A percentile compares a stretch with the other conserved stretches of the same genome.
Evolutionary conservation across 2,888 invertebrate species (phyloP).

Genomic region (Hedychridium roseum): DNA sequence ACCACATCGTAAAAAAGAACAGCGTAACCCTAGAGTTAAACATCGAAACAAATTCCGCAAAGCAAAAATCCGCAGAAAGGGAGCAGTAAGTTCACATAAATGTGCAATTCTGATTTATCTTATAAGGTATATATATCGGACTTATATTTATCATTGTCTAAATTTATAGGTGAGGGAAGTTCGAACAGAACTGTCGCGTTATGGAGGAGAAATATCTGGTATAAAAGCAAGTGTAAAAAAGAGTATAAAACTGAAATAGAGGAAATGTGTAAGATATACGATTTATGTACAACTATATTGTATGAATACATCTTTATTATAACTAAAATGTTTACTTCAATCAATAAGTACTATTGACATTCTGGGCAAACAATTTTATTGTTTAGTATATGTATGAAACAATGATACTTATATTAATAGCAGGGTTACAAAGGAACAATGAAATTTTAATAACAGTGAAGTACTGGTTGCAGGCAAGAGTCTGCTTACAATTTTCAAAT

Average conservation of each 20-base stretch:
- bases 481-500: no score
- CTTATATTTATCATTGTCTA: slow-evolving; percentile 21
- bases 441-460: no score
- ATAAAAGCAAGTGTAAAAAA: slow-evolving; percentile 90
- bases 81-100: slow-evolving; percentile 74
- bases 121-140: neutral
- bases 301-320: no score
- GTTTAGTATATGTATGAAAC: slow-evolving; percentile 39
- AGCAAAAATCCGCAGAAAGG: slow-evolving; percentile 91
- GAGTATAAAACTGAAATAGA: slow-evolving; percentile 85
- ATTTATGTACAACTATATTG: no score
- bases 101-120: neutral
- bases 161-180: slow-evolving; percentile 76
- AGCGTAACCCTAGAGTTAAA: slow-evolving; percentile 94
- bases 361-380: slow-evolving; percentile 49
- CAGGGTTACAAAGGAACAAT: slow-evolving; percentile 38
- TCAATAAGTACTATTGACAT: no score
- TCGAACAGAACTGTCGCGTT: slow-evolving; percentile 80
- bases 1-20: slow-evolving; percentile 89
- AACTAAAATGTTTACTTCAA: no score
- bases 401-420: slow-evolving; percentile 42
- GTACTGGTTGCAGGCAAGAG: no score
- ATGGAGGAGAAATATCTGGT: slow-evolving; percentile 93
- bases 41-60: slow-evolving; percentile 92
- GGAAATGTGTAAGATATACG: no score